phyloP scores from a whole-genome alignment of 2,113 vertebrate genomes.

The Camelus bactrianus region DNA sequence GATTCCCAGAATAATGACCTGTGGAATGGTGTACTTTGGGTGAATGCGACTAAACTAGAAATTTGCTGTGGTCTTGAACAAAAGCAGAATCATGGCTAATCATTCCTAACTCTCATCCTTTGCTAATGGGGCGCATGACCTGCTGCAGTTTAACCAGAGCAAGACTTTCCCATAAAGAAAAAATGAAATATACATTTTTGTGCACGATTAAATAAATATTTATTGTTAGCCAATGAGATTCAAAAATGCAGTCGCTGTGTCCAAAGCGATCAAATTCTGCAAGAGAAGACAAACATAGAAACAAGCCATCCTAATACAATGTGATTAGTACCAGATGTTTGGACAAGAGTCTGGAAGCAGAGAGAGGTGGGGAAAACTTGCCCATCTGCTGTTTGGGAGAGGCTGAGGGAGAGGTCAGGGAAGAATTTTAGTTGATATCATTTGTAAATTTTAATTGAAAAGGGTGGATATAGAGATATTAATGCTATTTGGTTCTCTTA shows the following conservation, averaged over 20 bases:
- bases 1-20: slow-evolving; percentile 29
- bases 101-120: slow-evolving; percentile 9
- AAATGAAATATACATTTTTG: slow-evolving; percentile 57
- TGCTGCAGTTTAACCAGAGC: neutral
- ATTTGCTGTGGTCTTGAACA: neutral
- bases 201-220: slow-evolving; percentile 66
- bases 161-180: neutral
- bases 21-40: neutral
- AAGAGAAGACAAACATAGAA: slow-evolving; percentile 52
- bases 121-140: neutral
- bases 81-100: slow-evolving; percentile 4
- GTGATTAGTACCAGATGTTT: slow-evolving; percentile 58
- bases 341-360: neutral
- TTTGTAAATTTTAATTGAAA: slow-evolving; percentile 30
- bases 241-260: slow-evolving; percentile 15
- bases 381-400: slow-evolving; percentile 20
- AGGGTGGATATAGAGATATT: slow-evolving; percentile 1
- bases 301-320: neutral
- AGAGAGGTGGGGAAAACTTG: neutral
- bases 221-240: slow-evolving; percentile 53
- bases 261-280: slow-evolving; percentile 37
- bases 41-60: neutral
- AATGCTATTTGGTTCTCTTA: neutral
- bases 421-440: neutral
- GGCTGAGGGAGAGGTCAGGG: neutral